Evolutionary conservation across 2,113 vertebrate genomes (phyloP).

Genomic region (Oreochromis spilurus): DNA sequence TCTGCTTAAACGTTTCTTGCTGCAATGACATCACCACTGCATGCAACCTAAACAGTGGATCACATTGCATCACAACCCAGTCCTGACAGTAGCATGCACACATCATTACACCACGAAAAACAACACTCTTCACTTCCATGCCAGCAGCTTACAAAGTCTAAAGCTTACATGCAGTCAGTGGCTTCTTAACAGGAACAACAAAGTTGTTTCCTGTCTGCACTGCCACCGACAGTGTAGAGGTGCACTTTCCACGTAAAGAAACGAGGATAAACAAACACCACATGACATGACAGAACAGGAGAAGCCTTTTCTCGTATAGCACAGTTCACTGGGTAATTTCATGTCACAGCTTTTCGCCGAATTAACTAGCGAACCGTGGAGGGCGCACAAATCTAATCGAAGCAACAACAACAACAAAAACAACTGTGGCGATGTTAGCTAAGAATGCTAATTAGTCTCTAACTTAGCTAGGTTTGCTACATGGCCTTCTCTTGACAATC

Average conservation of each 20-base stretch:
- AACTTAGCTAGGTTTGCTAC: slow-evolving; percentile 50
- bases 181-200: not conserved
- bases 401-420: slow-evolving; percentile 3
- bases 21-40: slow-evolving; percentile 30
- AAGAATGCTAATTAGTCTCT: slow-evolving; percentile 53
- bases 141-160: not conserved
- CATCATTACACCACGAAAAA: not conserved
- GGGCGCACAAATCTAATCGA: not conserved
- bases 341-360: not conserved
- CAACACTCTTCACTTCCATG: not conserved
- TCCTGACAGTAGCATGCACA: not conserved
- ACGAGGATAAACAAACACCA: slow-evolving; percentile 10
- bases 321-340: not conserved
- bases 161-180: not conserved
- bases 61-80: slow-evolving; percentile 21
- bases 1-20: not conserved
- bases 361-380: not conserved
- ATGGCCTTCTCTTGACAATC: slow-evolving; percentile 52
- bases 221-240: not conserved
- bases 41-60: not conserved
- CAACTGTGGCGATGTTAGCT: slow-evolving; percentile 53
- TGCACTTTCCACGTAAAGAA: not conserved
- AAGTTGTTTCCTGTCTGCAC: not conserved
- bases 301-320: not conserved
- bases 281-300: not conserved